A percentile compares a stretch with the other conserved stretches of the same genome.
Evolutionary conservation across 2,888 invertebrate species (phyloP).

Genomic region (Perdita meconis): DNA sequence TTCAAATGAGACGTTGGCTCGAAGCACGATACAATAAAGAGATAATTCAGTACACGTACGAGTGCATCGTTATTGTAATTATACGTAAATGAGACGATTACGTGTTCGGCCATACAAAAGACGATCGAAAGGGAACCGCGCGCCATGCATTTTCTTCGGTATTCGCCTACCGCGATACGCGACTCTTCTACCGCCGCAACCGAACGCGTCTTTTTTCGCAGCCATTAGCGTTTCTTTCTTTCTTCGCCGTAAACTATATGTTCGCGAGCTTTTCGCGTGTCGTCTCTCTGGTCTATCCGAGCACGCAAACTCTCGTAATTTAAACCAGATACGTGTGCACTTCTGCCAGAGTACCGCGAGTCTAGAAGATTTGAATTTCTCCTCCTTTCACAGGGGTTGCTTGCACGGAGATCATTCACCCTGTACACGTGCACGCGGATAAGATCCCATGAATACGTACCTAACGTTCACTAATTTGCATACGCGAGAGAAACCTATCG

Average conservation of each 20-base stretch:
- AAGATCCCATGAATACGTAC: constrained; percentile 77
- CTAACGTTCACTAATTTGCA: constrained; percentile 75
- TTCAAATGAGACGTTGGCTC: constrained; percentile 65
- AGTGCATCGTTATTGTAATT: constrained; percentile 70
- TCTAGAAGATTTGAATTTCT: constrained; percentile 71
- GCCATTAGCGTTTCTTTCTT: constrained; percentile 41
- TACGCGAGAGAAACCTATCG: constrained; percentile 75
- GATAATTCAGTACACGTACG: constrained; percentile 72
- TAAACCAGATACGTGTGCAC: constrained; percentile 32
- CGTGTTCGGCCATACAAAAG: constrained; percentile 68
- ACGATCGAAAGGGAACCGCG: constrained; percentile 56
- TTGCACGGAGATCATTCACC: constrained; percentile 74
- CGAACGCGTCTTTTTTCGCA: constrained; percentile 20
- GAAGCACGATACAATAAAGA: constrained; percentile 66
- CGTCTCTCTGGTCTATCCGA: constrained; percentile 24
- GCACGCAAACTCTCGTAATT: constrained; percentile 47
- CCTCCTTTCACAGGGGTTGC: constrained; percentile 66
- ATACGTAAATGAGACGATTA: constrained; percentile 72
- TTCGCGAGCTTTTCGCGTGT: too few relatives aligned
- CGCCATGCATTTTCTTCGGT: constrained; percentile 25
- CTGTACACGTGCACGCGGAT: constrained; percentile 78
- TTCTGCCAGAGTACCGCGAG: constrained; percentile 27
- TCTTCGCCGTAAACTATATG: constrained; percentile 45
- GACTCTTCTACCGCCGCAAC: constrained; percentile 11
- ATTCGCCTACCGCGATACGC: constrained; percentile 34